Base-by-base conservation (phyloP, 2,797 vertebrate genomes). In the Crenichthys baileyi region DNA sequence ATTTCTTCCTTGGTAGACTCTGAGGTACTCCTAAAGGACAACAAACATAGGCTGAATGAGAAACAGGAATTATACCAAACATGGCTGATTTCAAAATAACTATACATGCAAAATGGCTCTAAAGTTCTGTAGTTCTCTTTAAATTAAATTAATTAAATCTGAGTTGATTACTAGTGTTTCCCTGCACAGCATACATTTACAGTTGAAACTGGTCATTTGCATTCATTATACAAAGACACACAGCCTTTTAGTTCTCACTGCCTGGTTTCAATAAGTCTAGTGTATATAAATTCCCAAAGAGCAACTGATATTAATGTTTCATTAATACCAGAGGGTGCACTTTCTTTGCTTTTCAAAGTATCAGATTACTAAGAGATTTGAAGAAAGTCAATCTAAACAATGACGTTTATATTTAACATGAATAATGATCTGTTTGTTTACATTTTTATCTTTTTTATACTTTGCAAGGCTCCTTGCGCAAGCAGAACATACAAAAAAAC, bases 1-100 rank as follows among this genome's bases (percentile, higher is more conserved):
- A 12, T 26, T 84, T 58, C 48, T 53, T 46, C 72, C 58, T 50
- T 20, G 29, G 58, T 71, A 73, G 24, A 24, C 13, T 22, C 65
- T 51, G 56, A 84, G 82, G 60, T 80, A 84, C 13, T 18, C 39
- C 82, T 84, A 46, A 1, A 70, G 65, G 20, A 63, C 56, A 48
- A 24, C 39, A 7, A 70, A 79, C 46, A 24, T n/a, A n/a, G 1
- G 2, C 16, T 70, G 18, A 48, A 39, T 61, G 29, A 72, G 29
- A 63, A 36, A 18, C 20, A 51, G 15, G 68, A 48, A 63, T 72
- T n/a, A 26, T 39, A 51, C 29, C 48, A 60, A 29, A 22, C 44
- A 72, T 46, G 20, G 53, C 22, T 55, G 53, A 20, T 6, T 16
- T 24, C 31, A 65, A 65, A 36, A 13, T 24, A 24, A 24, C 36